These are phyloP conservation scores for Ichneumon xanthorius DNA, from an alignment of 2,888 invertebrate genomes.

Conservation along the genomic window DNA sequence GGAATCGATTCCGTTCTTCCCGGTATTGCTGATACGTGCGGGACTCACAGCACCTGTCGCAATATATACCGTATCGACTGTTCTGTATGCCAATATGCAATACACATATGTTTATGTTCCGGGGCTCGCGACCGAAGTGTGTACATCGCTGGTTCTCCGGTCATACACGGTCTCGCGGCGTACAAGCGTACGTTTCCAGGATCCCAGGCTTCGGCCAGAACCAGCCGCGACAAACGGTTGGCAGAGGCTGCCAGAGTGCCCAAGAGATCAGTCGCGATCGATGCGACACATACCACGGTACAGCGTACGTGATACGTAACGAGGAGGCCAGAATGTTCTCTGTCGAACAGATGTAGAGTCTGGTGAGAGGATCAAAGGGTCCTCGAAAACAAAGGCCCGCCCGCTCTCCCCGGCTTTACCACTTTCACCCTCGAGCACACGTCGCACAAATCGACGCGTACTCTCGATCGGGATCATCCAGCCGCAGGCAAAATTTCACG, in stretches of 20 bases:
- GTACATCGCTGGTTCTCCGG: slow-evolving; percentile 5
- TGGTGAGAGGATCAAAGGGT: slow-evolving; percentile 62
- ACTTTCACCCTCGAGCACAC: slow-evolving; percentile 31
- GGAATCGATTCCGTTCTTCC: slow-evolving; percentile 53
- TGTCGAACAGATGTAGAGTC: slow-evolving; percentile 54
- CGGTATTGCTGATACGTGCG: slow-evolving; percentile 8
- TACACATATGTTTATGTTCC: not conserved
- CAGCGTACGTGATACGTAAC: slow-evolving; percentile 27
- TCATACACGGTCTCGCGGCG: not conserved
- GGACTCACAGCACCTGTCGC: slow-evolving; percentile 1
- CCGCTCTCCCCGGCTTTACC: slow-evolving; percentile 25
- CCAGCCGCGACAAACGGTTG: not conserved
- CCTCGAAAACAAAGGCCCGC: slow-evolving; percentile 63
- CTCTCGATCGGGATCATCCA: not conserved
- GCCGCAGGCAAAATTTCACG: not conserved
- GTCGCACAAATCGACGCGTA: not conserved
- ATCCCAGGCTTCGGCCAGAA: slow-evolving; percentile 20
- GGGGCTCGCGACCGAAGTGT: slow-evolving; percentile 4
- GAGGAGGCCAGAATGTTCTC: slow-evolving; percentile 21
- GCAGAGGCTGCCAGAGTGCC: slow-evolving; percentile 7
- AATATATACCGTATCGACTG: slow-evolving; percentile 8
- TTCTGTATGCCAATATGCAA: not conserved
- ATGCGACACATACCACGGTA: slow-evolving; percentile 7
- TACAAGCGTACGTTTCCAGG: not conserved
- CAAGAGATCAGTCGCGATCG: slow-evolving; percentile 55